These are phyloP conservation scores for Nebria salina DNA, from an alignment of 2,888 invertebrate species.

Conservation along the genomic window DNA sequence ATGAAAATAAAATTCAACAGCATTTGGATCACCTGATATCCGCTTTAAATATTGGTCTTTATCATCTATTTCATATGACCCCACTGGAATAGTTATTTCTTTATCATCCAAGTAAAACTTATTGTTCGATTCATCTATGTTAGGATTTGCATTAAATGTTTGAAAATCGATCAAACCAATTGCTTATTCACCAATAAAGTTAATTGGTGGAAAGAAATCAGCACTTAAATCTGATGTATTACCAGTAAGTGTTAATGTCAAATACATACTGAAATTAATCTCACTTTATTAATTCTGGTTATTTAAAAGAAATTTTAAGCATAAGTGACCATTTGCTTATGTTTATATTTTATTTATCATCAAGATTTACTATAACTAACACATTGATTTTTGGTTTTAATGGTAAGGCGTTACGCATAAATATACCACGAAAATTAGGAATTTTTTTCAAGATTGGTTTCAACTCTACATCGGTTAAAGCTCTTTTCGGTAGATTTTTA, in stretches of 20 bases:
- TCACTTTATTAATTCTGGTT: too few species aligned
- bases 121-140: conserved; percentile 55
- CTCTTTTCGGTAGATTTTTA: conserved; percentile 47
- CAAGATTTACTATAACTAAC: conserved; percentile 52
- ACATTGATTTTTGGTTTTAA: conserved; percentile 42
- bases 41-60: conserved; percentile 50
- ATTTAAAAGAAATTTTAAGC: too few species aligned
- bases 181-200: conserved; percentile 50
- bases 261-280: too few species aligned
- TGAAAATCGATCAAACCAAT: conserved; percentile 55
- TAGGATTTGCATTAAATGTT: conserved; percentile 55
- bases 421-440: conserved; percentile 48
- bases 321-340: conserved; percentile 46
- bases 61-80: conserved; percentile 56
- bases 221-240: conserved; percentile 48
- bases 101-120: conserved; percentile 52
- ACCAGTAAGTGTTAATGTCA: conserved; percentile 18
- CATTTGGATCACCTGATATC: conserved; percentile 10
- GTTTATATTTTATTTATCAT: conserved; percentile 52
- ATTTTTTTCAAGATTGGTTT: conserved; percentile 24
- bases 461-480: conserved; percentile 39
- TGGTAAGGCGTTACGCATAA: conserved; percentile 50
- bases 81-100: conserved; percentile 52
- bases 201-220: conserved; percentile 50
- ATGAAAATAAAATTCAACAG: background rate